Conservation (phyloP, 1,140 invertebrate genomes). For the Calliphora vicina region DNA sequence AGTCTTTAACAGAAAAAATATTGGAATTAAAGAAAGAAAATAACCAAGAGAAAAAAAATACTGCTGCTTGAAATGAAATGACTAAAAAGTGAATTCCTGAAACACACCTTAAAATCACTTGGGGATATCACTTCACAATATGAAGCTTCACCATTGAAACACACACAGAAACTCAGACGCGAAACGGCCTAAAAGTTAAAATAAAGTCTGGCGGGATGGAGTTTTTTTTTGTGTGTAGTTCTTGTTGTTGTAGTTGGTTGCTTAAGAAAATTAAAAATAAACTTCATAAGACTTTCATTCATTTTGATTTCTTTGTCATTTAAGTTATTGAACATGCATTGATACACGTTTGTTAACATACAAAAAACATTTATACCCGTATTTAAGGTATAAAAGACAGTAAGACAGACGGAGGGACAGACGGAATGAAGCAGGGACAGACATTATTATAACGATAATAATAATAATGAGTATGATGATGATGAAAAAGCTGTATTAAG, state of each 20-base stretch:
- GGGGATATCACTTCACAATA: conserved; percentile 39
- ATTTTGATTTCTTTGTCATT: conserved; percentile 53
- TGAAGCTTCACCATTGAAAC: neutral
- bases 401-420: neutral
- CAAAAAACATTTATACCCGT: conserved; percentile 31
- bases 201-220: neutral
- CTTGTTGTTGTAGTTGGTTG: neutral
- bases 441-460: neutral
- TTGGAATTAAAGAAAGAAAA: conserved; percentile 25
- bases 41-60: neutral
- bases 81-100: conserved; percentile 38
- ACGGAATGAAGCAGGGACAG: neutral
- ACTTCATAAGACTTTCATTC: conserved; percentile 35
- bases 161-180: neutral
- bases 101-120: conserved; percentile 44
- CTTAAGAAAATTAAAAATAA: conserved; percentile 34
- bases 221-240: conserved; percentile 12
- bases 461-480: neutral
- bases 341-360: conserved; percentile 48
- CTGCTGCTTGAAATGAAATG: conserved; percentile 8
- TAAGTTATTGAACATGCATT: conserved; percentile 63
- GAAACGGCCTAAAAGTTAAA: neutral
- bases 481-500: too few relatives aligned
- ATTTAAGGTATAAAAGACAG: conserved; percentile 37
- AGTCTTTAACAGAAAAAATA: conserved; percentile 29